Percentiles rank a stretch among this genome's conserved stretches.
These are phyloP conservation scores for Stramonita haemastoma DNA, from an alignment of 2,888 invertebrate species.

Conservation along the genomic window DNA sequence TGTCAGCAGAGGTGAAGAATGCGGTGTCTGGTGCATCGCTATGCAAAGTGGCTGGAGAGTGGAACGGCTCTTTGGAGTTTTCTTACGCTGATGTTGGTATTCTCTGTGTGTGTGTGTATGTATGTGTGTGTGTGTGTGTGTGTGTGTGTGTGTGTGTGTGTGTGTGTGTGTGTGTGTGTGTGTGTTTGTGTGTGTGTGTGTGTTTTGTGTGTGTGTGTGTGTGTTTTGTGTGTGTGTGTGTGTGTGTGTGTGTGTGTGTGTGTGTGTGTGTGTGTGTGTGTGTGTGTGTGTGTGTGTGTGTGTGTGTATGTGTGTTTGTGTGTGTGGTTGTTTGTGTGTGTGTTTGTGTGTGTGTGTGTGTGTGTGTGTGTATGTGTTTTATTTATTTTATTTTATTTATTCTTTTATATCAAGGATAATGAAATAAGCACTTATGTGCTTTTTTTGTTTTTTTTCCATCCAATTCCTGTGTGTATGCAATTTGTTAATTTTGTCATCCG, in stretches of 20 bases:
- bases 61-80: conserved; percentile 79
- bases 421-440: too few species aligned
- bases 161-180: not conserved
- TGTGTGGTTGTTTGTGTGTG: too few species aligned
- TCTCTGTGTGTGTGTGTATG: not conserved
- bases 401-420: too few species aligned
- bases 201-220: not conserved
- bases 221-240: not conserved
- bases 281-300: conserved; percentile 15
- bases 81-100: conserved; percentile 76
- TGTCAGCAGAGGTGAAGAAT: conserved; percentile 79
- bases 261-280: not conserved
- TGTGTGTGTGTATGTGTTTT: too few species aligned
- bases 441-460: too few species aligned
- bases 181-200: not conserved
- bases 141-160: not conserved
- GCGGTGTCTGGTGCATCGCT: conserved; percentile 68
- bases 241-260: not conserved
- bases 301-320: too few species aligned
- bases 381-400: too few species aligned
- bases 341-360: too few species aligned
- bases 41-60: conserved; percentile 79
- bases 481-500: too few species aligned
- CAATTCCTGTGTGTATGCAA: too few species aligned
- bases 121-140: not conserved